Conservation (phyloP, 2,113 vertebrate genomes). For the Myiagra hebetior region DNA sequence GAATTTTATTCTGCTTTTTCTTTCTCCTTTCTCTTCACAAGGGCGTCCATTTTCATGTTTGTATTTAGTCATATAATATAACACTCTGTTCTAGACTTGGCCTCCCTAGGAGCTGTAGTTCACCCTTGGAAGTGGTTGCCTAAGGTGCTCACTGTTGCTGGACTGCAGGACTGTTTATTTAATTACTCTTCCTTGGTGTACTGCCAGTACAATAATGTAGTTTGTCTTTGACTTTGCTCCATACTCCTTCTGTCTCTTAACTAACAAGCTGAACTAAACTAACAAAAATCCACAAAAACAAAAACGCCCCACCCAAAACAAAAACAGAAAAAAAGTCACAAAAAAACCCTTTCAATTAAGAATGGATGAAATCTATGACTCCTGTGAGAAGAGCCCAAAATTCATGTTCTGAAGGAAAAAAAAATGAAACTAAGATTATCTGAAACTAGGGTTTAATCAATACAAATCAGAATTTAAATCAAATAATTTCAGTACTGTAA, state of each 20-base stretch:
- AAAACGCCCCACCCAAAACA: background rate
- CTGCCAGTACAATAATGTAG: background rate
- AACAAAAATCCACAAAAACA: background rate
- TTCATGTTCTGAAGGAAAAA: background rate
- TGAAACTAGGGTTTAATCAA: background rate
- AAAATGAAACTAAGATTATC: background rate
- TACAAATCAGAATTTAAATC: background rate
- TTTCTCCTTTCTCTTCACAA: background rate
- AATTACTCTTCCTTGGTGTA: background rate
- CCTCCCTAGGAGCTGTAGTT: background rate
- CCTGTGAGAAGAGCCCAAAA: background rate
- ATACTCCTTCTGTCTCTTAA: background rate
- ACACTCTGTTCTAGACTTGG: background rate
- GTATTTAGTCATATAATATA: background rate
- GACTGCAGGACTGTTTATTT: slow-evolving; percentile 1
- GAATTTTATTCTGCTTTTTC: background rate
- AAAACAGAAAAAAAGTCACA: background rate
- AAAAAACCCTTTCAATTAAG: background rate
- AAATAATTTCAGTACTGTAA: background rate
- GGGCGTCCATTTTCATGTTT: background rate
- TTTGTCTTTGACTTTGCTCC: background rate
- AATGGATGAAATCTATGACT: background rate
- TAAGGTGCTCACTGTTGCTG: background rate
- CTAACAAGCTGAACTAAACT: background rate
- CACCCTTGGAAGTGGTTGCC: background rate